Base-by-base conservation (phyloP, 1,140 invertebrate species). In the Drosophila malerkotliana region DNA sequence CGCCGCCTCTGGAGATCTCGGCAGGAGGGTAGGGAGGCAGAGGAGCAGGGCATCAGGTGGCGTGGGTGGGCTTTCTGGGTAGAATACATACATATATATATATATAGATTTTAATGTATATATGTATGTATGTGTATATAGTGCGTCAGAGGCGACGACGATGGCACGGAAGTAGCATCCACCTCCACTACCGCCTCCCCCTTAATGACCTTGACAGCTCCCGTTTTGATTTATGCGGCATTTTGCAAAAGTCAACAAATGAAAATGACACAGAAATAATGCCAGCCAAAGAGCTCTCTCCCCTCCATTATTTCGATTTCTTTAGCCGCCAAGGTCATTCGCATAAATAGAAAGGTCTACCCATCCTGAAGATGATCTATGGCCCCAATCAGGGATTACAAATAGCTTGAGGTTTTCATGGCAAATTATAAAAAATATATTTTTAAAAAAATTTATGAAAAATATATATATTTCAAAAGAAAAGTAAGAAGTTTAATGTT, bases 221-320 rank as follows among this genome's bases (percentile, higher is more conserved):
- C 53, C 75, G 62, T 68, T 87, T 82, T 87, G 81, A 85, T 85
- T 85, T 85, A 85, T 85, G 78, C 74, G 69, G 61, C 64, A 87
- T 85, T 85, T 85, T 71, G 77, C 82, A 72, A 75, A 82, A 87
- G 82, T 85, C 78, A 87, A 81, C 81, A 85, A 87, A 85, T 85
- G 81, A 77, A 81, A 84, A 84, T 81, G 82, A 87, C 81, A 85
- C 62, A 57, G 60, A 73, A 73, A 73, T 72, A 73, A 62, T 63
- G 71, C 69, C 69, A 73, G 14, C 12, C n/a, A 55, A 45, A 61
- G 32, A 32, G 39, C 45, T 49, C 37, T 55, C 32, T 10, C 18
- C 39, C 41, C 30, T 18, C 28, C 56, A 64, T 45, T 48, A 54
- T 58, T 56, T 55, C 48, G 21, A 72, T 72, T 71, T 59, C 47